Conservation (phyloP, 2,113 vertebrate genomes). For the Ursus arctos region DNA sequence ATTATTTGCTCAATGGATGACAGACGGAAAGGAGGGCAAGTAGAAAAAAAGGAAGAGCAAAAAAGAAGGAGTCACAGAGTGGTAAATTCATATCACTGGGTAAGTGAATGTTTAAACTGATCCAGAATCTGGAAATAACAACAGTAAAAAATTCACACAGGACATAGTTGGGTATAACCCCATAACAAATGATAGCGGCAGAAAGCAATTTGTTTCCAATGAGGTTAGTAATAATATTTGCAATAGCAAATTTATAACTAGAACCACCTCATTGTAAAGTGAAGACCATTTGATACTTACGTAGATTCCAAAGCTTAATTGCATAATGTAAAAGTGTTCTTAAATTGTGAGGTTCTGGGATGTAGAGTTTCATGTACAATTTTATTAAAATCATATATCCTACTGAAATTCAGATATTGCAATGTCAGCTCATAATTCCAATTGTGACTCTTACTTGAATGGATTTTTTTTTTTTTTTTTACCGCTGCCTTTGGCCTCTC, state of each 20-base stretch:
- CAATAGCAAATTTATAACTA: background rate
- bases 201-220: background rate
- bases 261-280: background rate
- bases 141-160: background rate
- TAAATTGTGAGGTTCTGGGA: constrained; percentile 61
- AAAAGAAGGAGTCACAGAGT: background rate
- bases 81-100: background rate
- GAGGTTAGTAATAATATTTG: background rate
- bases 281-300: background rate
- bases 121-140: background rate
- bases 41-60: background rate
- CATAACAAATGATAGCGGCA: background rate
- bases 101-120: constrained; percentile 24
- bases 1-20: background rate
- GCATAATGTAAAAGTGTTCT: background rate
- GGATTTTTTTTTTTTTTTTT: constrained; percentile 30
- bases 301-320: constrained; percentile 3
- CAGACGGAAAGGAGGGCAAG: background rate
- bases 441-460: background rate
- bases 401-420: constrained; percentile 52
- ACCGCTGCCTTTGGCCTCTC: background rate
- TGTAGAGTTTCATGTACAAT: background rate
- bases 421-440: background rate
- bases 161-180: background rate
- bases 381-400: constrained; percentile 60